Evolutionary conservation across 2,888 invertebrate species (phyloP).

Genomic region (Camponotus fellah): DNA sequence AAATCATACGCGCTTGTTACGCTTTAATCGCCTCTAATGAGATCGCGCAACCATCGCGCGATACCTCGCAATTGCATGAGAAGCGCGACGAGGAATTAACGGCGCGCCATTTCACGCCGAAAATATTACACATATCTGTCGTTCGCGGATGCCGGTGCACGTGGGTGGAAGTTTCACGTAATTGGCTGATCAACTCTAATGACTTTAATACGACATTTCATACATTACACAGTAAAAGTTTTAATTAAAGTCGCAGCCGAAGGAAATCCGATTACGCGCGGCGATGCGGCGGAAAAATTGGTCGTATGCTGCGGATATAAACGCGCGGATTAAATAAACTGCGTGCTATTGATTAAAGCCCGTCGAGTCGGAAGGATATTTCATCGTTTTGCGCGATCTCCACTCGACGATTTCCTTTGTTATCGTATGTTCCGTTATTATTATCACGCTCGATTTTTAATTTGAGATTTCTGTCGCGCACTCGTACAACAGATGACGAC

Average conservation of each 20-base stretch:
- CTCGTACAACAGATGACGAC: background rate
- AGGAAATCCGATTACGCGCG: slow-evolving; percentile 44
- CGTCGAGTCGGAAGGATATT: slow-evolving; percentile 8
- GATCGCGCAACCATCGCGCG: background rate
- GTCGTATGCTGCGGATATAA: slow-evolving; percentile 6
- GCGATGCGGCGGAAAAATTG: slow-evolving; percentile 35
- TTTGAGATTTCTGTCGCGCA: slow-evolving; percentile 3
- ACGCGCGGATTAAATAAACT: slow-evolving; percentile 36
- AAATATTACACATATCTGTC: slow-evolving; percentile 47
- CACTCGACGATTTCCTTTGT: background rate
- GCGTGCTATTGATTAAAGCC: slow-evolving; percentile 22
- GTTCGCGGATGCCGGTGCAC: background rate
- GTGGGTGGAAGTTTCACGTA: slow-evolving; percentile 46
- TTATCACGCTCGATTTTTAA: slow-evolving; percentile 28
- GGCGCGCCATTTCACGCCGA: slow-evolving; percentile 39
- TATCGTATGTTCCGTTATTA: background rate
- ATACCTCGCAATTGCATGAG: background rate
- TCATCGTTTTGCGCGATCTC: slow-evolving; percentile 5
- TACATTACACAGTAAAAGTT: slow-evolving; percentile 57
- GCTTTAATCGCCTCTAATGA: slow-evolving; percentile 37
- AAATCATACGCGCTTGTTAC: slow-evolving; percentile 39
- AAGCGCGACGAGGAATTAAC: slow-evolving; percentile 37
- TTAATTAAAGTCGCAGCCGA: slow-evolving; percentile 46
- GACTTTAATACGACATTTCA: slow-evolving; percentile 59
- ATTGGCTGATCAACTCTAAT: slow-evolving; percentile 59